phyloP scores from a whole-genome alignment of 1,140 invertebrate species.

The Goniozus legneri region DNA sequence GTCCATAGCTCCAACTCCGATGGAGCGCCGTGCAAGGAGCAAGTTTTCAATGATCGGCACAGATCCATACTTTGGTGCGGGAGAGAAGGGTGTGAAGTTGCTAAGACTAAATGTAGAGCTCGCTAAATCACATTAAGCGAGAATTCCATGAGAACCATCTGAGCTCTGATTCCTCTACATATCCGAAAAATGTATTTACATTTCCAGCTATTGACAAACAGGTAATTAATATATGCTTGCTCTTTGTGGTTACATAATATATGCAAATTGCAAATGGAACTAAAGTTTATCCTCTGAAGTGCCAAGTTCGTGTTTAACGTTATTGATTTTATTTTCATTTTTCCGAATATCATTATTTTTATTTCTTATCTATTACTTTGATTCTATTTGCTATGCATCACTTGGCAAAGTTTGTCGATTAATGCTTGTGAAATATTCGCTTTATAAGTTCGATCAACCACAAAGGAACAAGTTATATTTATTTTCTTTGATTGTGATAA shows the following conservation, averaged over 20 bases:
- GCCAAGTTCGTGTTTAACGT: background rate
- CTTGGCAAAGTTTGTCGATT: slow-evolving; percentile 8
- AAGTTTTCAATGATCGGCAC: slow-evolving; percentile 44
- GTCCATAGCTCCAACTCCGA: slow-evolving; percentile 39
- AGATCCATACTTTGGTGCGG: slow-evolving; percentile 55
- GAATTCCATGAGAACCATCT: slow-evolving; percentile 54
- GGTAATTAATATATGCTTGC: slow-evolving; percentile 50
- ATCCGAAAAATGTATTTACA: slow-evolving; percentile 54
- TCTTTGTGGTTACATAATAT: slow-evolving; percentile 47
- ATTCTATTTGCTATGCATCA: slow-evolving; percentile 26
- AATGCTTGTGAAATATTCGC: slow-evolving; percentile 29
- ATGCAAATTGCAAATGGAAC: slow-evolving; percentile 30
- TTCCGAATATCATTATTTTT: slow-evolving; percentile 2
- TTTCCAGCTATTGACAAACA: slow-evolving; percentile 50
- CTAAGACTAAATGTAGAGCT: slow-evolving; percentile 47
- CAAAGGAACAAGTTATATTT: slow-evolving; percentile 42
- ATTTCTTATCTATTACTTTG: slow-evolving; percentile 7
- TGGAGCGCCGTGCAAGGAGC: slow-evolving; percentile 37
- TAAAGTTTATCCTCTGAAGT: slow-evolving; percentile 5
- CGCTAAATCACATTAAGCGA: slow-evolving; percentile 44
- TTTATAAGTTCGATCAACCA: slow-evolving; percentile 46
- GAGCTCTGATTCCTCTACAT: slow-evolving; percentile 56
- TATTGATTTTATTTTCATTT: background rate
- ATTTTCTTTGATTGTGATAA: slow-evolving; percentile 22
- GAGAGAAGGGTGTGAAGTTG: slow-evolving; percentile 52